Percentiles rank a stretch among this genome's conserved stretches.
Conservation (phyloP, 2,113 vertebrate species). For the Lasiurus cinereus region DNA sequence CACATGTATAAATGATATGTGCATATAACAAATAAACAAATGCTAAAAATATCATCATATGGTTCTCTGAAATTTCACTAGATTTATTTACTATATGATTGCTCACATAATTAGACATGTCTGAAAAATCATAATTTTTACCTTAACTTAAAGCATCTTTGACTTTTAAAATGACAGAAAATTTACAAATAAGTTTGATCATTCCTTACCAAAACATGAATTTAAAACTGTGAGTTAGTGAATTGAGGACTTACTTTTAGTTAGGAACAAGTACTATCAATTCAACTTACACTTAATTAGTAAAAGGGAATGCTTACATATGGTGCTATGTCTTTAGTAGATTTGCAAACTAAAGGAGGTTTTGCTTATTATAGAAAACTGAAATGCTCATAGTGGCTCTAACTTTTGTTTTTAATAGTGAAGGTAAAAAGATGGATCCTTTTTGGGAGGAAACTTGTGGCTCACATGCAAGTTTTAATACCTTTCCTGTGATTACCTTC, state of each 20-base stretch:
- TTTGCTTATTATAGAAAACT: constrained; percentile 54
- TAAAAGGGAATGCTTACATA: constrained; percentile 12
- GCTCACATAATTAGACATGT: not conserved
- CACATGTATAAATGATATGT: not conserved
- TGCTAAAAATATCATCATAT: not conserved
- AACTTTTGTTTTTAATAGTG: not conserved
- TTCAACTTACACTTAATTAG: constrained; percentile 48
- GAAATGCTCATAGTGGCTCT: constrained; percentile 61
- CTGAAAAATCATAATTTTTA: not conserved
- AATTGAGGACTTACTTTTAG: not conserved
- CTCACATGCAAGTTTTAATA: constrained; percentile 56
- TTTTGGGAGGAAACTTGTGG: not conserved
- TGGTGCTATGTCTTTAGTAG: not conserved
- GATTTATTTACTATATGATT: not conserved
- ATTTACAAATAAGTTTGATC: not conserved
- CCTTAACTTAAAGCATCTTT: constrained; percentile 38
- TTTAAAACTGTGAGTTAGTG: not conserved
- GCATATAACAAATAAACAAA: not conserved
- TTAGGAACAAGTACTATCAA: constrained; percentile 7
- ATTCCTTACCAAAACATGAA: constrained; percentile 3
- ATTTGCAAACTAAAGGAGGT: constrained; percentile 43
- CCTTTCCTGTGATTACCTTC: constrained; percentile 59
- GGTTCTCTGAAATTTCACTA: not conserved
- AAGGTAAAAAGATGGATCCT: constrained; percentile 47
- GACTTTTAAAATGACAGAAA: not conserved